These are phyloP conservation scores for Jaculus jaculus DNA, from an alignment of 2,113 vertebrate species.

Conservation along the genomic window DNA sequence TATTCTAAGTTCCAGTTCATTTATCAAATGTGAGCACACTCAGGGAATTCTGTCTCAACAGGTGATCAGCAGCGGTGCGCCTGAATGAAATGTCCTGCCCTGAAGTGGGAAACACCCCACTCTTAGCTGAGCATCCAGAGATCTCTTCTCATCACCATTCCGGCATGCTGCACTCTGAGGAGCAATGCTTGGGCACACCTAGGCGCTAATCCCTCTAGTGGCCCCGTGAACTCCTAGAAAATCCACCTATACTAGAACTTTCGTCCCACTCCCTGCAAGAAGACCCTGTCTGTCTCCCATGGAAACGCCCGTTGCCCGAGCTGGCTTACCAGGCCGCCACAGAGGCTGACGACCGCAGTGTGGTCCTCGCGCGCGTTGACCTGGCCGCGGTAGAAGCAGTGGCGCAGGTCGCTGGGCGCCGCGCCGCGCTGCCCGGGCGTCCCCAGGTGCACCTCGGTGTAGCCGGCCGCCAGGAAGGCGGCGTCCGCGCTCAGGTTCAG, in stretches of 20 bases:
- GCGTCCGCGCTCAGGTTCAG: constrained; percentile 95
- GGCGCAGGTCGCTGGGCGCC: constrained; percentile 85
- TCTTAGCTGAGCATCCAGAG: neutral
- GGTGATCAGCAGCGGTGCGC: neutral
- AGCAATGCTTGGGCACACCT: neutral
- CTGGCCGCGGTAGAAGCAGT: constrained; percentile 96
- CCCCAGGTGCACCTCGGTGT: constrained; percentile 90
- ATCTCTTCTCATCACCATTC: neutral
- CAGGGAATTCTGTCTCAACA: neutral
- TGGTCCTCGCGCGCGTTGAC: constrained; percentile 89
- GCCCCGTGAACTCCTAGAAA: neutral
- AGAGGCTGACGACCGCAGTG: constrained; percentile 93
- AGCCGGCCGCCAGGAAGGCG: constrained; percentile 90
- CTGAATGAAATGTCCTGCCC: neutral
- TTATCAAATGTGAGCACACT: neutral
- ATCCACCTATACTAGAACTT: neutral
- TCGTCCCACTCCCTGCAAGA: neutral
- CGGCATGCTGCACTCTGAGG: neutral
- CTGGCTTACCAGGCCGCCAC: constrained; percentile 95
- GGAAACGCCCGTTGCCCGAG: neutral
- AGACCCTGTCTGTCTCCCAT: neutral
- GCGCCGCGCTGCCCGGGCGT: constrained; percentile 79
- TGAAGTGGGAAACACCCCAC: neutral
- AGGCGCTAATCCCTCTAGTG: neutral
- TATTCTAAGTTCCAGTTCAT: neutral